These are phyloP conservation scores for Hemithea aestivaria DNA, from an alignment of 2,888 invertebrate species.

Conservation along the genomic window DNA sequence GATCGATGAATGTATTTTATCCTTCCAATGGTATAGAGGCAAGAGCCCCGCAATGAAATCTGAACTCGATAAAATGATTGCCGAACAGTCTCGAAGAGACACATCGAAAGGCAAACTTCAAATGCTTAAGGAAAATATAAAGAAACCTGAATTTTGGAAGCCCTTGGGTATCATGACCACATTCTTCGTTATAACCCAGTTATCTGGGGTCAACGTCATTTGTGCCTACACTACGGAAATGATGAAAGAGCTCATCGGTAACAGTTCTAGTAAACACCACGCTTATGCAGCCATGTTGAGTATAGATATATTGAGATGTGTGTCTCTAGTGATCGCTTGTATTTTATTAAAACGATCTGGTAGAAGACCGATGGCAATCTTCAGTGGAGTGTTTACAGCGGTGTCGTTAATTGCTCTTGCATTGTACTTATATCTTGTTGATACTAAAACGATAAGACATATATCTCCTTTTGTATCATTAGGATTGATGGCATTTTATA, in stretches of 20 bases:
- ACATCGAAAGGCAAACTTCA: conserved; percentile 50
- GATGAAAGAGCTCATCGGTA: conserved; percentile 79
- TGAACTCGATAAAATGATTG: conserved; percentile 73
- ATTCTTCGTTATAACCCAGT: conserved; percentile 83
- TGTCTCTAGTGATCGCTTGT: conserved; percentile 80
- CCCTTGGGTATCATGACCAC: conserved; percentile 80
- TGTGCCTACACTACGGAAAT: conserved; percentile 85
- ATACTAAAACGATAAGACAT: conserved; percentile 39
- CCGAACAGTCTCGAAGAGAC: conserved; percentile 54
- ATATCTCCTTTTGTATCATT: conserved; percentile 61
- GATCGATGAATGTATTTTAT: conserved; percentile 76
- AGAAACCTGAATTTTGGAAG: conserved; percentile 79
- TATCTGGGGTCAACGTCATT: conserved; percentile 85
- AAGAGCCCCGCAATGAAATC: conserved; percentile 58
- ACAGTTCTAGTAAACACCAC: conserved; percentile 57
- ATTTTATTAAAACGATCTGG: conserved; percentile 79
- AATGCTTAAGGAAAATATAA: conserved; percentile 58
- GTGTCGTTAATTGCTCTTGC: conserved; percentile 78
- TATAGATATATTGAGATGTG: conserved; percentile 81
- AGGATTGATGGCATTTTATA: conserved; percentile 77
- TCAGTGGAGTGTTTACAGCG: conserved; percentile 81
- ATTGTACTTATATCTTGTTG: conserved; percentile 61
- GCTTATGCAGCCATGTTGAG: conserved; percentile 82
- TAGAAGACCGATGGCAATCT: conserved; percentile 81
- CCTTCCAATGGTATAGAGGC: conserved; percentile 82